Evolutionary conservation across 2,888 invertebrate species (phyloP).

Genomic region (Agelastica alni): DNA sequence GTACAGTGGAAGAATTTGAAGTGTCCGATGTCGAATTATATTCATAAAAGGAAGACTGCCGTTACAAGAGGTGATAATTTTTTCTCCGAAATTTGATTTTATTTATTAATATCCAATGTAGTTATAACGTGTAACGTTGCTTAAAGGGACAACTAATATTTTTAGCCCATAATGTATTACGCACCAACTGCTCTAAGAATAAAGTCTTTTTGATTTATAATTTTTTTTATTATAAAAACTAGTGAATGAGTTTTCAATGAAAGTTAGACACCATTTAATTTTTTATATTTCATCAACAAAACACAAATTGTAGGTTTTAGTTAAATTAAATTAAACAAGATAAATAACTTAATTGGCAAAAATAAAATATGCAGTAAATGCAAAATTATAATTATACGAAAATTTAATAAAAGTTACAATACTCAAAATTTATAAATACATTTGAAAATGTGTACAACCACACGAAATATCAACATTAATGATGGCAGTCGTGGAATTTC

Average conservation of each 20-base stretch:
- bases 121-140: too few species aligned
- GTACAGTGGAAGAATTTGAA: slow-evolving; percentile 42
- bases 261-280: neutral
- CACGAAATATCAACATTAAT: slow-evolving; percentile 19
- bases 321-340: neutral
- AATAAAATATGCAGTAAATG: slow-evolving; percentile 12
- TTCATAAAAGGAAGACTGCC: slow-evolving; percentile 5
- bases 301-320: neutral
- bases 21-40: slow-evolving; percentile 45
- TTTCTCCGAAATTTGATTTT: slow-evolving; percentile 3
- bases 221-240: neutral
- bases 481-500: slow-evolving; percentile 38
- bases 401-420: slow-evolving; percentile 17
- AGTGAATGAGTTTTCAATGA: neutral
- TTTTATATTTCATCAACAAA: neutral
- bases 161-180: too few species aligned
- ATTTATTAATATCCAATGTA: slow-evolving; percentile 2
- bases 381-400: slow-evolving; percentile 10
- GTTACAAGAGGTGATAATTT: slow-evolving; percentile 13
- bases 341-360: slow-evolving; percentile 9
- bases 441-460: slow-evolving; percentile 6
- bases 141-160: too few species aligned
- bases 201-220: neutral
- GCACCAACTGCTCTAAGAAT: slow-evolving; percentile 1
- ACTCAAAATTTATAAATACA: slow-evolving; percentile 25